These are phyloP conservation scores for Acromyrmex echinatior DNA, from an alignment of 1,140 invertebrate genomes.

Conservation along the genomic window DNA sequence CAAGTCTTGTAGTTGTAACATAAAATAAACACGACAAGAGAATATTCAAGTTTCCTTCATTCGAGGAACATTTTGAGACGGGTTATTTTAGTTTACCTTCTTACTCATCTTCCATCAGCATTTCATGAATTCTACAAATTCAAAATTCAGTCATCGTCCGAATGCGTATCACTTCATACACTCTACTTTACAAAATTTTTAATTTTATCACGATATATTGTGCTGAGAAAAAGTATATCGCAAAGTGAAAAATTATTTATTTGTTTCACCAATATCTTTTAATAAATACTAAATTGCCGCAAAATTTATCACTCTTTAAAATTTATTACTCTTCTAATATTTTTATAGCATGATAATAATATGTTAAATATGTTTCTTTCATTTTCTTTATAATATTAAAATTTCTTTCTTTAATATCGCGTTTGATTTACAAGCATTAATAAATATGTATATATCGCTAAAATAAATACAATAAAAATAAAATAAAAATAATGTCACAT, in stretches of 20 bases:
- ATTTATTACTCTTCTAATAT: background rate
- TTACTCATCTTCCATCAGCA: constrained; percentile 44
- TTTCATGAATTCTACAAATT: constrained; percentile 62
- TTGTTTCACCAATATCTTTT: background rate
- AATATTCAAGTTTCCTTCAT: constrained; percentile 62
- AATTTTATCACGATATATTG: background rate
- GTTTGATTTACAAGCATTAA: background rate
- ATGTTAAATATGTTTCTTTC: background rate
- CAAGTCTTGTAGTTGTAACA: constrained; percentile 27
- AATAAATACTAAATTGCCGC: background rate
- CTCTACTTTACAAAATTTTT: constrained; percentile 49
- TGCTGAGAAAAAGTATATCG: background rate
- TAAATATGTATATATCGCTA: background rate
- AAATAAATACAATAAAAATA: background rate
- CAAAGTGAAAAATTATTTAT: background rate
- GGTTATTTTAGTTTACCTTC: constrained; percentile 78
- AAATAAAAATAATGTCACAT: constrained; percentile 60
- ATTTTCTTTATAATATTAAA: background rate
- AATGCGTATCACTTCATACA: constrained; percentile 66
- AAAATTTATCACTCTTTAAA: background rate
- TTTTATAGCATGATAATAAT: constrained; percentile 12
- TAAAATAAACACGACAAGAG: constrained; percentile 36
- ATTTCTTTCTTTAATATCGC: background rate
- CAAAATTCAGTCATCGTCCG: constrained; percentile 73
- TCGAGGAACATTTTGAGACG: constrained; percentile 61